Evolutionary conservation across 2,797 vertebrate species (phyloP).

Genomic region (Orientallactaga sibirica): DNA sequence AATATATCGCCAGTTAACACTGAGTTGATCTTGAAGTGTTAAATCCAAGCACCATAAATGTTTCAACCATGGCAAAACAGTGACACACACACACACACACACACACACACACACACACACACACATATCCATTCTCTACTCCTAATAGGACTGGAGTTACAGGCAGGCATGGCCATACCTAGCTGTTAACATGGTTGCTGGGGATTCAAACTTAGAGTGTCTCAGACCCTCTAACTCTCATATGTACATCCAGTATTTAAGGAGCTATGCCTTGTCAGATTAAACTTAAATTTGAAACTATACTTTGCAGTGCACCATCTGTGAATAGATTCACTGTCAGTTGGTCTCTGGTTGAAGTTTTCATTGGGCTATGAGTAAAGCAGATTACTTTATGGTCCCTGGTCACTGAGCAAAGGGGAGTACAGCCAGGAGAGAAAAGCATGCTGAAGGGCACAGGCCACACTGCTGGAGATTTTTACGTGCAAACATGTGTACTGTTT

Average conservation of each 20-base stretch:
- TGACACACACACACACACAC: background rate
- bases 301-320: background rate
- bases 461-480: background rate
- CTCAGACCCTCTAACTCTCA: background rate
- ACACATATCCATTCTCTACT: background rate
- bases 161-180: no score
- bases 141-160: no score
- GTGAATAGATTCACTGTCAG: background rate
- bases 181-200: no score
- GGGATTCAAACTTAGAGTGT: background rate
- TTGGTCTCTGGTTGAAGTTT: background rate
- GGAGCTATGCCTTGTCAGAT: background rate
- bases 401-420: background rate
- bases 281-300: constrained; percentile 7
- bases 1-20: background rate
- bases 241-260: background rate
- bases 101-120: background rate
- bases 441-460: background rate
- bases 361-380: background rate
- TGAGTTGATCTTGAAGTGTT: constrained; percentile 58
- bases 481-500: background rate
- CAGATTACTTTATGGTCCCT: background rate
- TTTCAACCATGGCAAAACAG: constrained; percentile 22
- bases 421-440: background rate
- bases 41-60: constrained; percentile 31